Evolutionary conservation across 2,113 vertebrate genomes (phyloP), one percentile per base, ranked within the genome.

Genomic region (Chunga burmeisteri): DNA sequence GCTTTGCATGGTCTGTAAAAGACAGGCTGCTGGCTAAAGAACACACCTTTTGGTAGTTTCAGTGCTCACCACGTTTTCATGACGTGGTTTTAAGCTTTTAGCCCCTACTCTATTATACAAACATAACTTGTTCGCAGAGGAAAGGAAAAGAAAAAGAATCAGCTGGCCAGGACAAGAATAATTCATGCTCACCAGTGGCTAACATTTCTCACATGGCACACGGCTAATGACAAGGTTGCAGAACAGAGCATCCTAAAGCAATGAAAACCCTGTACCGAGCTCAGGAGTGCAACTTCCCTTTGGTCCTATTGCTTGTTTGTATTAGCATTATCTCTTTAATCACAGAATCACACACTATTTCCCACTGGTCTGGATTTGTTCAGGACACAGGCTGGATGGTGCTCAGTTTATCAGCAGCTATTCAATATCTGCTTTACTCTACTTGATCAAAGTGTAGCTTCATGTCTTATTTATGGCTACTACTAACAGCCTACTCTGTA

Each of bases 391-490:
- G 13, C 23, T 93, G 85, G 70, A 81, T 91, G 53, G 62, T 80
- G 19, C 81, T 95, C 3, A 4, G 74, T 70, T 95, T 94, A 93
- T 82, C 92, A 90, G 78, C 90, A 73, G 72, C 70, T 89, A 82
- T 26, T 94, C 93, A 73, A 6, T 91, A 90, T 85, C 93, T 93
- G 94, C 87, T 91, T 94, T 80, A 85, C 81, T 82, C 81, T 93
- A 77, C 30, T 44, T 70, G 81, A 96, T 95, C 96, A 94, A 94
- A 96, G 92, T 80, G 85, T 36, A 91, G 87, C 86, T 93, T 97
- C 96, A 93, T 93, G 50, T 58, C 92, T 97, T 97, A 96, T 97
- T 97, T 96, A 97, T 26, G 36, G 94, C 90, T 88, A 95, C 94
- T 96, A 93, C 94, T 95, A 96, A 93, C 93, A 95, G 93, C 78